Percentiles rank a stretch among this genome's conserved stretches.
These are phyloP conservation scores for Chelon auratus DNA, from an alignment of 2,797 vertebrate species.

Conservation along the genomic window DNA sequence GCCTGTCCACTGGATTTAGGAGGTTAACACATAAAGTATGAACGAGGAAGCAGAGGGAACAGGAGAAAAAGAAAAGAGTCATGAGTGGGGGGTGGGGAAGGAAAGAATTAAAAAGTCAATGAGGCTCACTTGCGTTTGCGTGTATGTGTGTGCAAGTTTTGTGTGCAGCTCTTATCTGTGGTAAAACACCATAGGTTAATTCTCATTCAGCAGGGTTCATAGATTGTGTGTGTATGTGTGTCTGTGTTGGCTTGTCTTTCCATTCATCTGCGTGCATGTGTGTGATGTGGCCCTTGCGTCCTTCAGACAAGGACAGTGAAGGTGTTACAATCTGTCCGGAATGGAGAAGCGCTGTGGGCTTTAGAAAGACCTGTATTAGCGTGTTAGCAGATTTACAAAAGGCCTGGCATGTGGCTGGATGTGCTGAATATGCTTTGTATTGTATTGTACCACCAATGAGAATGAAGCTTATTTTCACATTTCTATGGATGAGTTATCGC, in stretches of 20 bases:
- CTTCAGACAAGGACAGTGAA: slow-evolving; percentile 74
- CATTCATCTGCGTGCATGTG: not conserved
- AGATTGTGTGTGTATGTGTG: slow-evolving; percentile 25
- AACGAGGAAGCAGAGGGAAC: slow-evolving; percentile 15
- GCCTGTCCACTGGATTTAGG: slow-evolving; percentile 30
- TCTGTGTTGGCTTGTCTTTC: slow-evolving; percentile 10
- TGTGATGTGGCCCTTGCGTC: slow-evolving; percentile 42
- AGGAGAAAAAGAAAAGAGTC: slow-evolving; percentile 1
- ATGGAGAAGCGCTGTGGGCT: slow-evolving; percentile 15
- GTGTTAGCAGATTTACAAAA: slow-evolving; percentile 12
- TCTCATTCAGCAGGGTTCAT: slow-evolving; percentile 61
- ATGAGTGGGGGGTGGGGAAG: slow-evolving; percentile 30
- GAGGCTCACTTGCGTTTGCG: slow-evolving; percentile 52
- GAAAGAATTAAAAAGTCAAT: slow-evolving; percentile 72
- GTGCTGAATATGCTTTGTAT: slow-evolving; percentile 33
- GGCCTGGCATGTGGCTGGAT: not conserved
- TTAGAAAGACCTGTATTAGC: slow-evolving; percentile 6
- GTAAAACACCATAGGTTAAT: slow-evolving; percentile 69
- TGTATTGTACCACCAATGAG: not conserved
- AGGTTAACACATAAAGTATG: slow-evolving; percentile 45
- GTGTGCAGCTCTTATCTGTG: slow-evolving; percentile 66
- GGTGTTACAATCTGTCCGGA: slow-evolving; percentile 47
- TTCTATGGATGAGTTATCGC: slow-evolving; percentile 21
- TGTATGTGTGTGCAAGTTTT: slow-evolving; percentile 40
- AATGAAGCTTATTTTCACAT: slow-evolving; percentile 21